A percentile compares a stretch with the other conserved stretches of the same genome.
These are phyloP conservation scores for Coenonympha arcania DNA, from an alignment of 2,888 invertebrate species.

Conservation along the genomic window DNA sequence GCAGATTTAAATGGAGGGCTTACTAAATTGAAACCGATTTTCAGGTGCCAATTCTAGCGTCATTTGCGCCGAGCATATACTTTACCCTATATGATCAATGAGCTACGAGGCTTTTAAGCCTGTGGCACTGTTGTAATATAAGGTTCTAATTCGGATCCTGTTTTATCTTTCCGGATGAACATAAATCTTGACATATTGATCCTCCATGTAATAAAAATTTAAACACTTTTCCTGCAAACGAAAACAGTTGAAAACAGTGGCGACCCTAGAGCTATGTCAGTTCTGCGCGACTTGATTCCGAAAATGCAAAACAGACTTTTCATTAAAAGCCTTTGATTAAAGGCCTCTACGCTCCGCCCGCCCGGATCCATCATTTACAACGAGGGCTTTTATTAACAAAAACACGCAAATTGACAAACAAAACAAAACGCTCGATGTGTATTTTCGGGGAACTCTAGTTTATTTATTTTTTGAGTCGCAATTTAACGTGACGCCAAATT, in stretches of 20 bases:
- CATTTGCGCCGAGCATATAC: no score
- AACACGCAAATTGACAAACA: neutral
- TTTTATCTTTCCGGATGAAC: no score
- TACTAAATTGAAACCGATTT: no score
- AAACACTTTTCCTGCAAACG: no score
- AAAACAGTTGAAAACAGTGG: neutral
- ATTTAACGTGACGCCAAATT: neutral
- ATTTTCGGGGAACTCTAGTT: neutral
- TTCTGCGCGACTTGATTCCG: constrained; percentile 12
- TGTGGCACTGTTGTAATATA: no score
- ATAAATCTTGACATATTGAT: no score
- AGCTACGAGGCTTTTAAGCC: no score
- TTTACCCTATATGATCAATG: no score
- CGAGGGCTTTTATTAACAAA: neutral
- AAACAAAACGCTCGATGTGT: neutral
- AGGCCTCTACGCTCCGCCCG: constrained; percentile 4
- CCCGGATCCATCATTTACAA: neutral
- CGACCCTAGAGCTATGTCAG: neutral
- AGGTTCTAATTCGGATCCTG: no score
- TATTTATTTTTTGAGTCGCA: neutral
- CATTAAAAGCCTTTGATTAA: constrained; percentile 17
- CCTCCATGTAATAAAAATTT: no score
- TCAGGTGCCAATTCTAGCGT: no score
- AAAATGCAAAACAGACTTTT: constrained; percentile 20
- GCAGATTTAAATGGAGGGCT: no score